Percentiles rank a stretch among this genome's conserved stretches.
These are phyloP conservation scores for Papilio machaon DNA, from an alignment of 1,140 invertebrate species.

Conservation along the genomic window DNA sequence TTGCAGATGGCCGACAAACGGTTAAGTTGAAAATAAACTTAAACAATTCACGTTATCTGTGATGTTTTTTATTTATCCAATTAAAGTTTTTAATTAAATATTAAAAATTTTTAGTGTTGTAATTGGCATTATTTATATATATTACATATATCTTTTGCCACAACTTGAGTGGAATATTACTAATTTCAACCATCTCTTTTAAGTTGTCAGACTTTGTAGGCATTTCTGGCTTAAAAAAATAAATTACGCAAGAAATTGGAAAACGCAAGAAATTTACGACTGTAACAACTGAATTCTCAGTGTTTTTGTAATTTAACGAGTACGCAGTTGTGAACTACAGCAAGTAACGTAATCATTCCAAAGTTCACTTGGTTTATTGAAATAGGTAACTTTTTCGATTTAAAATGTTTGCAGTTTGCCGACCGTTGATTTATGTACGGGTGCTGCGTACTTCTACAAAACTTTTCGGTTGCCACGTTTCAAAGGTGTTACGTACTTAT, in stretches of 20 bases:
- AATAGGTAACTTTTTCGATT: slow-evolving; percentile 22
- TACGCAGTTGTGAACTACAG: neutral
- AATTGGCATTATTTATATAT: too few relatives aligned
- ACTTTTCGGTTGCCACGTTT: neutral
- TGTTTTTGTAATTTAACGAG: neutral
- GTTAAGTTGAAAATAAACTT: neutral
- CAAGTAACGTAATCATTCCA: neutral
- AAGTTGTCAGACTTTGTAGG: too few relatives aligned
- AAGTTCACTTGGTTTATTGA: neutral
- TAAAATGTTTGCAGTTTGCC: slow-evolving; percentile 7
- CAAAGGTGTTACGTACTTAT: neutral
- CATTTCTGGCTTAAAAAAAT: too few relatives aligned
- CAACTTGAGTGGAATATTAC: neutral
- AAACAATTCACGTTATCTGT: too few relatives aligned
- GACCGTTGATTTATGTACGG: slow-evolving; percentile 18
- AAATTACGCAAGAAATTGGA: too few relatives aligned
- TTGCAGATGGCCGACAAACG: slow-evolving; percentile 3
- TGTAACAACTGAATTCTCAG: neutral
- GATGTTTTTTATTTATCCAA: too few relatives aligned
- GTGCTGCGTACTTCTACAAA: neutral
- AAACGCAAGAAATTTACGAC: neutral
- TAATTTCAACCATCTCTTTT: too few relatives aligned
- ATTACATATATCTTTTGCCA: too few relatives aligned
- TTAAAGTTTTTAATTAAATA: too few relatives aligned
- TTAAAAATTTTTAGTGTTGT: neutral